Evolutionary conservation across 2,797 vertebrate genomes (phyloP), one percentile per base, ranked within the genome.

Genomic region (Acropternis orthonyx): DNA sequence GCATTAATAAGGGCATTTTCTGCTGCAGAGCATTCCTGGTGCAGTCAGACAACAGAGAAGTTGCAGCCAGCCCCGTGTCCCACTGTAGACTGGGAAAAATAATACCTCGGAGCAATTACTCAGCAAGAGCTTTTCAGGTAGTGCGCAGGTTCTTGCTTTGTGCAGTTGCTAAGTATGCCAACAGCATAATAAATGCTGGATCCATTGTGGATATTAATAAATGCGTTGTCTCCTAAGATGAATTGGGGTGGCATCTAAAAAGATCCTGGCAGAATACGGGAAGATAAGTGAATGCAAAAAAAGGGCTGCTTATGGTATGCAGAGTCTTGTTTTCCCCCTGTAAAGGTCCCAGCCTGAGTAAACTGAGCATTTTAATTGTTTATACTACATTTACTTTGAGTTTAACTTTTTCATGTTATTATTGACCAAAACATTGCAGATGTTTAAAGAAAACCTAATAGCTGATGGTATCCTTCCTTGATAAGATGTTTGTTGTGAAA

Each of bases 301-400:
- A 83, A 10, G 0, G 0, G 15, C 32, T 68, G 3, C 3, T 36
- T 71, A 20, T 1, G 21, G 61, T 41, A 2, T 65, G 13, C 62
- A 14, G 2, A 4, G 6, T 68, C 20, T 43, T 56, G 12, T 13
- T 72, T 65, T 65, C 36, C 26, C 81, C 21, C 39, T 62, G 28
- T 52, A 44, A 80, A 62, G 6, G 23, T 63, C 13, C 36, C 32
- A 81, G n/a, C 10, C 37, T 36, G 46, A 80, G 28, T 41, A 68
- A 77, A 37, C 20, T 13, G 15, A 78, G n/a, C 7, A 4, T 75
- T 76, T 72, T 52, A 32, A 26, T 71, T 56, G 28, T 67, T 83
- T 58, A 24, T 65, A 5, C 4, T 54, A 4, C 3, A 7, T 65
- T 72, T 92, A 66, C 20, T 12, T 66, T 9, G 1, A 28, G 16